Base-by-base conservation (phyloP, 2,888 invertebrate genomes). In the Noctua janthe region DNA sequence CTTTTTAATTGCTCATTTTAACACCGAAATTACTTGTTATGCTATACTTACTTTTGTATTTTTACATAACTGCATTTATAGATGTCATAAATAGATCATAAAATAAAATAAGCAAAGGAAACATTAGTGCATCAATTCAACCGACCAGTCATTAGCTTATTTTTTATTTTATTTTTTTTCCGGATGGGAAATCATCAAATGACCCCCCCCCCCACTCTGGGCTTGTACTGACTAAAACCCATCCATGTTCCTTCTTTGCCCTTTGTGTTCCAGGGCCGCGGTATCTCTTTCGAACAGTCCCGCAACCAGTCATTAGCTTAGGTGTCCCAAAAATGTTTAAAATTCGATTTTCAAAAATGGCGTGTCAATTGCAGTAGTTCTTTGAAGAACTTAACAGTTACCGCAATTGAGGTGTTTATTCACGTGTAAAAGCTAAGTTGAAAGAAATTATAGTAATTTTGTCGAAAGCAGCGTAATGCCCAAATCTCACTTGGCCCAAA, bases 361-460 rank as follows among this genome's bases (percentile, higher is more conserved):
- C 54, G 35, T 4, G 49, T 72, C 66, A 66, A 74, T 69, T 43
- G 35, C 23, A 66, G 43, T 70, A 66, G 66, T 72, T 35, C 15
- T 78, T 82, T 54, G 29, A 59, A 76, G 35, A 4, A 20, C 0
- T 74, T 66, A 72, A 81, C 80, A 51, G 74, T 78, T 82, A 81
- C 39, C 4, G 54, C 56, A 88, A 84, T 81, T 79, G 29, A 39
- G 20, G 56, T 64, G 43, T 62, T 69, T 77, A 79, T 78, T 78
- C 54, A 77, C 59, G 59, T 74, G 59, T 62, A 84, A 72, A 75
- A 74, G 69, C 56, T 78, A 78, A 80, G 76, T 74, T 67, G 64
- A 17, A 56, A 70, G 20, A 78, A 74, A 86, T 80, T 77, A 81
- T 69, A 86, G 88, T 82, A 77, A 88, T 88, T 88, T 80, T 66